A percentile compares a stretch with the other conserved stretches of the same genome.
phyloP scores from a whole-genome alignment of 2,888 invertebrate species.

The Aromia moschata region DNA sequence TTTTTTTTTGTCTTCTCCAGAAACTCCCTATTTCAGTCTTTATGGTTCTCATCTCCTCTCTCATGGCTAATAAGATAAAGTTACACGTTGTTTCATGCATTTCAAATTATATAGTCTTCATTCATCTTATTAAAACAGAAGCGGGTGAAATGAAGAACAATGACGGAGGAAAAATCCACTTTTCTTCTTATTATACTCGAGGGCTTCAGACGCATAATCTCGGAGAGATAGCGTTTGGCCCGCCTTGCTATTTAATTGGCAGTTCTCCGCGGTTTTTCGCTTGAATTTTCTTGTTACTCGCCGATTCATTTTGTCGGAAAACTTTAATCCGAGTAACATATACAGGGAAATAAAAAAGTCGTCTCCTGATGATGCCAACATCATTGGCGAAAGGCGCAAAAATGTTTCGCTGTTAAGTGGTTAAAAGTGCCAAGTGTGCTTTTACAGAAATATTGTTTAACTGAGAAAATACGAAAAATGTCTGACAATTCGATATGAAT shows the following conservation, averaged over 20 bases:
- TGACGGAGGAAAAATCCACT: conserved; percentile 22
- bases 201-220: conserved; percentile 11
- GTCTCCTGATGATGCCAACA: too few relatives aligned
- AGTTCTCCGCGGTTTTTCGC: too few relatives aligned
- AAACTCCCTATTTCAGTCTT: conserved; percentile 21
- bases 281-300: too few relatives aligned
- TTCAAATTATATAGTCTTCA: conserved; percentile 26
- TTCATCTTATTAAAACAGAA: conserved; percentile 28
- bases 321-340: too few relatives aligned
- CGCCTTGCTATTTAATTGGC: conserved; percentile 7
- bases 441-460: too few relatives aligned
- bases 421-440: too few relatives aligned
- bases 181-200: conserved; percentile 23
- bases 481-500: too few relatives aligned
- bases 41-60: conserved; percentile 25
- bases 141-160: conserved; percentile 11
- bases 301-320: too few relatives aligned
- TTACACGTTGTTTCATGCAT: conserved; percentile 28
- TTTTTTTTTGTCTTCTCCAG: conserved; percentile 9
- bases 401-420: too few relatives aligned
- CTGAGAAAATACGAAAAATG: too few relatives aligned
- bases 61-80: conserved; percentile 26
- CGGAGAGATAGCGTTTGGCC: conserved; percentile 6
- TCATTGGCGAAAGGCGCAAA: too few relatives aligned
- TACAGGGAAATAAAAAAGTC: too few relatives aligned